phyloP scores from a whole-genome alignment of 53 echinoderm and acorn worm genomes.

The Hippasteria phrygiana region DNA sequence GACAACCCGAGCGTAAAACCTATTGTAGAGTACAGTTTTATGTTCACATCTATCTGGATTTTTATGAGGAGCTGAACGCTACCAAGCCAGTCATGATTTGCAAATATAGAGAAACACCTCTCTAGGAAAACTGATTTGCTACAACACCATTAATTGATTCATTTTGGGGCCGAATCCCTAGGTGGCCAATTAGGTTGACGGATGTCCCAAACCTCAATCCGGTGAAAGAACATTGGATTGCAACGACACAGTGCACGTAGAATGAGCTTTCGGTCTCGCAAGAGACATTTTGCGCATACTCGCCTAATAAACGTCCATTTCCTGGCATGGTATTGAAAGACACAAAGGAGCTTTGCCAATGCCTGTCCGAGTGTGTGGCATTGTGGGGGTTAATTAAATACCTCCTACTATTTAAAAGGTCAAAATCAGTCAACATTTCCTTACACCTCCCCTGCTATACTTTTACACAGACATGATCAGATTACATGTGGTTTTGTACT shows the following conservation, averaged over 20 bases:
- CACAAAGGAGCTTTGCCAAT: no score
- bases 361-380: no score
- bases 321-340: background rate
- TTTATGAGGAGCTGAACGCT: background rate
- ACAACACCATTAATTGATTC: background rate
- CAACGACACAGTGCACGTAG: background rate
- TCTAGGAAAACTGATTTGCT: no score
- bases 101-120: no score
- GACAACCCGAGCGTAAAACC: background rate
- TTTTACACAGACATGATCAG: no score
- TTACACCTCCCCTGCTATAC: no score
- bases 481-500: no score
- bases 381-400: no score
- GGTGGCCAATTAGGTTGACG: constrained; percentile 39
- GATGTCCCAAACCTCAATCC: constrained; percentile 8
- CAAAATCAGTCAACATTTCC: no score
- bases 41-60: no score
- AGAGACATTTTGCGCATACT: background rate
- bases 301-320: background rate
- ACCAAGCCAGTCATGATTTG: background rate
- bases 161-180: background rate
- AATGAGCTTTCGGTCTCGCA: background rate
- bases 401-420: no score
- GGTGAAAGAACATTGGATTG: background rate
- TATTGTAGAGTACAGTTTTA: background rate